Conservation (phyloP, 2,888 invertebrate genomes). For the Drosophila demipolita region DNA sequence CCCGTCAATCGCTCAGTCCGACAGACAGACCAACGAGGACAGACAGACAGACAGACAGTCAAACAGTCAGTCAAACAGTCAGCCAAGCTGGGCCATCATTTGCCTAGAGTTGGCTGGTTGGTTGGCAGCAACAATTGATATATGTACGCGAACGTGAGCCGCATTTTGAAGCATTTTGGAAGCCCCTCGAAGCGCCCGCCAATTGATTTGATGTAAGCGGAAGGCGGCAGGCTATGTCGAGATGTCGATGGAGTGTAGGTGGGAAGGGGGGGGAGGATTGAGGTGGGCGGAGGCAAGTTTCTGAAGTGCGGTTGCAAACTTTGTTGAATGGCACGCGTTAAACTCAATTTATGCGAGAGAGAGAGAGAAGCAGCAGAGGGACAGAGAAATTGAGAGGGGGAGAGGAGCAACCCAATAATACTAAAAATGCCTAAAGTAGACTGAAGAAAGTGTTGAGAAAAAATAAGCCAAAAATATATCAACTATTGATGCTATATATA, state of each 20-base stretch:
- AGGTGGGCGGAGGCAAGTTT: constrained; percentile 38
- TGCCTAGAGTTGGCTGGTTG: constrained; percentile 56
- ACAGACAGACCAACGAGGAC: constrained; percentile 33
- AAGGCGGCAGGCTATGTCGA: constrained; percentile 24
- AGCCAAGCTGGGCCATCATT: constrained; percentile 63
- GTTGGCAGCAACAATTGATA: constrained; percentile 78
- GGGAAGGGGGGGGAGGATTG: too few relatives aligned
- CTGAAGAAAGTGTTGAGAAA: background rate
- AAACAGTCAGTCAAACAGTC: constrained; percentile 24
- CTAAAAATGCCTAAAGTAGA: constrained; percentile 31
- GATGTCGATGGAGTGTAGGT: too few relatives aligned
- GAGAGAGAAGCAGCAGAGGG: background rate
- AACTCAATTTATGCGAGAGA: constrained; percentile 54
- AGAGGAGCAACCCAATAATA: constrained; percentile 6
- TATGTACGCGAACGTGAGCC: constrained; percentile 77
- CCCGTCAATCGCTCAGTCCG: constrained; percentile 62
- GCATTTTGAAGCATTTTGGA: constrained; percentile 45
- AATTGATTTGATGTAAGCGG: constrained; percentile 71
- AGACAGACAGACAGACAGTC: constrained; percentile 24
- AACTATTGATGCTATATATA: too few relatives aligned
- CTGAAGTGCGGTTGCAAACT: constrained; percentile 58
- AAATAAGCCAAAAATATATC: too few relatives aligned
- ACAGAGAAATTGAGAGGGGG: background rate
- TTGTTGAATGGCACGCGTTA: constrained; percentile 66
- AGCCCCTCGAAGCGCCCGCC: constrained; percentile 38